phyloP scores from a whole-genome alignment of 2,888 invertebrate species.

The Synanthedon vespiformis region DNA sequence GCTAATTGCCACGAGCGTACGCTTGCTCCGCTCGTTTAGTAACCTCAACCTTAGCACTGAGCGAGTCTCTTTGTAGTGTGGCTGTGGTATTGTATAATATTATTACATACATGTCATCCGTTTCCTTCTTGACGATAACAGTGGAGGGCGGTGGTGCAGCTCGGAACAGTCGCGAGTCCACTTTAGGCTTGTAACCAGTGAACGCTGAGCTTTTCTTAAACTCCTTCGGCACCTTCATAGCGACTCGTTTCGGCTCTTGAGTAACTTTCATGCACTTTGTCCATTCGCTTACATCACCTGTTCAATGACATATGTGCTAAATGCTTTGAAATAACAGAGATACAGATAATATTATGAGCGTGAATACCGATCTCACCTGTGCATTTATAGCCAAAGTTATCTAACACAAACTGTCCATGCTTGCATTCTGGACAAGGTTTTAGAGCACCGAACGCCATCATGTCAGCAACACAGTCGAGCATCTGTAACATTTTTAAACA shows the following conservation, averaged over 20 bases:
- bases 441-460: constrained; percentile 89
- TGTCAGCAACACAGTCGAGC: constrained; percentile 83
- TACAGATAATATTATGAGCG: no score
- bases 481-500: constrained; percentile 58
- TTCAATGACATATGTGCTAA: not conserved
- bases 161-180: constrained; percentile 69
- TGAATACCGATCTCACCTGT: constrained; percentile 60
- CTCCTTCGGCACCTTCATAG: constrained; percentile 76
- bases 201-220: constrained; percentile 71
- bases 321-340: no score
- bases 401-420: constrained; percentile 76
- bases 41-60: no score
- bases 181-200: constrained; percentile 71
- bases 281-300: constrained; percentile 84
- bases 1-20: no score
- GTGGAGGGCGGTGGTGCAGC: constrained; percentile 29
- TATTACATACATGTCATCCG: constrained; percentile 25
- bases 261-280: constrained; percentile 83
- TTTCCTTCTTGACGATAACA: constrained; percentile 63
- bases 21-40: no score
- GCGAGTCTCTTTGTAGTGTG: no score
- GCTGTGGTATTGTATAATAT: not conserved
- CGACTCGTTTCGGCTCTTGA: constrained; percentile 77
- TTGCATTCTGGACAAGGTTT: constrained; percentile 83
- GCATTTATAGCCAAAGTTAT: constrained; percentile 86